These are phyloP conservation scores for Hafferia zeledoni DNA, from an alignment of 2,797 vertebrate genomes.

Conservation along the genomic window DNA sequence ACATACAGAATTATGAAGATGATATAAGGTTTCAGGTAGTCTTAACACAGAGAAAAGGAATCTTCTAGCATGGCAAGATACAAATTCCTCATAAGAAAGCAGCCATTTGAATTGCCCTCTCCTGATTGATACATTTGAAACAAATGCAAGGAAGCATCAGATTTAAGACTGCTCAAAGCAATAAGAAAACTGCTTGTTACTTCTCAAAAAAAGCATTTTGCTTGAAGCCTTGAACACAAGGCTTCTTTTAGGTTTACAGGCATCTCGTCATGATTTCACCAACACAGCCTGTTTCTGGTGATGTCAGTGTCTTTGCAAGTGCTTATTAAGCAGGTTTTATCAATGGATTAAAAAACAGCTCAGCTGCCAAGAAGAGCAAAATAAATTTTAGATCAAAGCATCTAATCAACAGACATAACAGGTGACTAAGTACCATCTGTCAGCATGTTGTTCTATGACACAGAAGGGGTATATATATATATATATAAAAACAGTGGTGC, in stretches of 20 bases:
- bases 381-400: conserved; percentile 56
- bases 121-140: neutral
- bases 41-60: neutral
- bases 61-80: neutral
- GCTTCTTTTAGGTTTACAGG: neutral
- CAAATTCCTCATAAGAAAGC: neutral
- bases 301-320: conserved; percentile 10
- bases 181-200: neutral
- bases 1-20: neutral
- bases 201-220: neutral
- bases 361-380: conserved; percentile 22
- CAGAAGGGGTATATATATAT: neutral
- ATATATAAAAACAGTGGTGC: neutral
- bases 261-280: neutral
- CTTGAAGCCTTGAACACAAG: neutral
- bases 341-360: conserved; percentile 45
- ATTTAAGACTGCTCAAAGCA: neutral
- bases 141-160: neutral
- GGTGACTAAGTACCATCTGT: conserved; percentile 21
- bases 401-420: conserved; percentile 9
- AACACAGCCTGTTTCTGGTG: neutral
- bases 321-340: conserved; percentile 51
- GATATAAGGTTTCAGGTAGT: neutral
- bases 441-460: conserved; percentile 5
- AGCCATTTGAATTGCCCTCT: neutral